These are phyloP conservation scores for Pionites leucogaster DNA, from an alignment of 2,113 vertebrate species.

Conservation along the genomic window DNA sequence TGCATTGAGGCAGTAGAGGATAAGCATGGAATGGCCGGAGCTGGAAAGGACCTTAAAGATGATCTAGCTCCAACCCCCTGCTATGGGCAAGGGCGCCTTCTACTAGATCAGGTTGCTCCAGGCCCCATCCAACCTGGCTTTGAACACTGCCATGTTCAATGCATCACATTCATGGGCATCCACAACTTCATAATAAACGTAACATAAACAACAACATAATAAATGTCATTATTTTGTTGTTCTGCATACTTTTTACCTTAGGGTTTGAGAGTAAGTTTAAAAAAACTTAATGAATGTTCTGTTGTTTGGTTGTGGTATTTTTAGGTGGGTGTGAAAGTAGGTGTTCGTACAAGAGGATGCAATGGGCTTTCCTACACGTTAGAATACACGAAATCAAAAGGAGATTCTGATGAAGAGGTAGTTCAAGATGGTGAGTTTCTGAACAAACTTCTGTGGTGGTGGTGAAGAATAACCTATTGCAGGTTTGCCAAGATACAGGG, in stretches of 20 bases:
- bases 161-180: neutral
- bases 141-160: too few relatives aligned
- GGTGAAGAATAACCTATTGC: neutral
- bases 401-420: constrained; percentile 94
- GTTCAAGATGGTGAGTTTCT: constrained; percentile 88
- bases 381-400: constrained; percentile 90
- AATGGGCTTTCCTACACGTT: constrained; percentile 96
- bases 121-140: neutral
- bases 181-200: neutral
- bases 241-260: neutral
- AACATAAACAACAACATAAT: neutral
- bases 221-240: neutral
- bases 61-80: neutral
- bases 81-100: neutral
- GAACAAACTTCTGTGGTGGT: neutral
- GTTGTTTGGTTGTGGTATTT: neutral
- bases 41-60: neutral
- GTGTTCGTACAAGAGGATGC: constrained; percentile 94
- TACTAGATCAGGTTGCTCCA: too few relatives aligned
- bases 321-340: constrained; percentile 93
- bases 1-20: neutral
- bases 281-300: neutral
- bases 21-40: neutral
- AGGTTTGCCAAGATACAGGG: neutral
- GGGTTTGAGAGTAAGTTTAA: neutral